These are phyloP conservation scores for Aegithalos caudatus DNA, from an alignment of 2,113 vertebrate species.

Conservation along the genomic window DNA sequence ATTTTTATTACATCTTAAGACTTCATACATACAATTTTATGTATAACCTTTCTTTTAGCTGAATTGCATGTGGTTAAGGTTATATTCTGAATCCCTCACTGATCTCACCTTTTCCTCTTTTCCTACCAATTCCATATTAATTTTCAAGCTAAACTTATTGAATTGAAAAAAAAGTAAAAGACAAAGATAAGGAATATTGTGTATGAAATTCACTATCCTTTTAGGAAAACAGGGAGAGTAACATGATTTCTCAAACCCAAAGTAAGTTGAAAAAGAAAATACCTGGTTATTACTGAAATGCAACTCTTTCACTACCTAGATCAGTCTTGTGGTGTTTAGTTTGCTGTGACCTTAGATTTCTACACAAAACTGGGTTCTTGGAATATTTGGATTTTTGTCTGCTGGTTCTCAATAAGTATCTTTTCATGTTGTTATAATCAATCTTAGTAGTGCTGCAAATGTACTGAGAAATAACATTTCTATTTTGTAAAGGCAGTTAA, in stretches of 20 bases:
- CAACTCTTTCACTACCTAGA: constrained; percentile 8
- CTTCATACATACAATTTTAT: neutral
- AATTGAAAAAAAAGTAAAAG: neutral
- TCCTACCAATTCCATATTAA: neutral
- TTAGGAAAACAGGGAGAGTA: neutral
- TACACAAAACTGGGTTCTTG: neutral
- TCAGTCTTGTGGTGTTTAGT: neutral
- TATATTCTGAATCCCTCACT: neutral
- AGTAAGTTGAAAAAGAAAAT: neutral
- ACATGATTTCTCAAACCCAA: neutral
- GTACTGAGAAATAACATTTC: neutral
- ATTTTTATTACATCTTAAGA: neutral
- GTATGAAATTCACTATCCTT: neutral
- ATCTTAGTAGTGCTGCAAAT: neutral
- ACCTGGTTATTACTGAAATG: neutral
- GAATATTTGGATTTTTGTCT: neutral
- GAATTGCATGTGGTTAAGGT: neutral
- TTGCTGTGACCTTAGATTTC: neutral
- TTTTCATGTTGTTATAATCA: constrained; percentile 33
- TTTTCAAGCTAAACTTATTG: neutral
- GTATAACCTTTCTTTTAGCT: neutral
- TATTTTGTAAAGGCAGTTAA: neutral
- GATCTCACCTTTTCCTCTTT: neutral
- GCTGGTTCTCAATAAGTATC: neutral
- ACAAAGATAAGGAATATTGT: neutral